These are phyloP conservation scores for Erebia palarica DNA, from an alignment of 2,888 invertebrate genomes.

Conservation along the genomic window DNA sequence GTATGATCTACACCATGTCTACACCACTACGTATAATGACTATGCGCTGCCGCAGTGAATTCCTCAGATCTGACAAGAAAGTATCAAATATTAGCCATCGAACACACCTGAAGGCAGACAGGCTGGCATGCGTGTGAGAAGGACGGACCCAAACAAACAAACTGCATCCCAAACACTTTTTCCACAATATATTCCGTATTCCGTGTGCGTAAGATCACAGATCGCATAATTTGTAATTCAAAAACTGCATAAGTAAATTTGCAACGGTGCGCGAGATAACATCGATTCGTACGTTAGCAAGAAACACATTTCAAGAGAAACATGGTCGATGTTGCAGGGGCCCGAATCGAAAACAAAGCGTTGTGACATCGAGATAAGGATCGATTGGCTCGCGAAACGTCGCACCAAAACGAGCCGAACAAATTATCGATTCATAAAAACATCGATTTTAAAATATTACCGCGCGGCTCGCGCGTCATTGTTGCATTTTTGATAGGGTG, in stretches of 20 bases:
- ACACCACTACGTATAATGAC: conserved; percentile 43
- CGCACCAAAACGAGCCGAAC: conserved; percentile 78
- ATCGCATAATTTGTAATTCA: conserved; percentile 44
- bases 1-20: conserved; percentile 44
- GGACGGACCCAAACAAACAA: conserved; percentile 56
- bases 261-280: conserved; percentile 64
- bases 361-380: conserved; percentile 77
- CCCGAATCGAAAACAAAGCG: conserved; percentile 79
- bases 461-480: conserved; percentile 70
- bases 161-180: conserved; percentile 30
- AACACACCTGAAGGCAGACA: conserved; percentile 76
- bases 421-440: conserved; percentile 83
- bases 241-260: conserved; percentile 55
- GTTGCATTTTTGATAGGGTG: conserved; percentile 66
- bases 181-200: conserved; percentile 42
- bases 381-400: conserved; percentile 78
- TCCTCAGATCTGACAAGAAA: conserved; percentile 69
- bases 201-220: conserved; percentile 46
- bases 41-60: conserved; percentile 50
- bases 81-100: conserved; percentile 79
- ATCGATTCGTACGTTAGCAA: conserved; percentile 79
- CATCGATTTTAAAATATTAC: conserved; percentile 80
- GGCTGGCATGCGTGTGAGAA: conserved; percentile 75
- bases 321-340: conserved; percentile 75
- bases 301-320: conserved; percentile 81